Percentiles rank a stretch among this genome's conserved stretches.
These are phyloP conservation scores for Nomada ferruginata DNA, from an alignment of 2,888 invertebrate genomes.

Conservation along the genomic window DNA sequence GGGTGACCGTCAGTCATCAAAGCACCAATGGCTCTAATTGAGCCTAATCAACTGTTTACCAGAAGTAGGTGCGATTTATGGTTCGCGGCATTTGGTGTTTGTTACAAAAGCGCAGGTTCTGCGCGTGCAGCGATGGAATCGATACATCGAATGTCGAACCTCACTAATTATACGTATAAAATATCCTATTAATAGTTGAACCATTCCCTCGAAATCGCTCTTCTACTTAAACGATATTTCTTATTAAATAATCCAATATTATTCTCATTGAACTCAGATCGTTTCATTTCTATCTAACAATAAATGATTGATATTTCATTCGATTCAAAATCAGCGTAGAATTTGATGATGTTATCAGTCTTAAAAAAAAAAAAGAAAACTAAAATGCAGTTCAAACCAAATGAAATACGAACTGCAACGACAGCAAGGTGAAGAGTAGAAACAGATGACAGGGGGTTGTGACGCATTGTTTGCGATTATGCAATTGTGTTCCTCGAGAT, in stretches of 20 bases:
- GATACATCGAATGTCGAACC: background rate
- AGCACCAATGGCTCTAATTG: constrained; percentile 41
- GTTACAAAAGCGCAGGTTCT: constrained; percentile 24
- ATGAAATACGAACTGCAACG: background rate
- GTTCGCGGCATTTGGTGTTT: background rate
- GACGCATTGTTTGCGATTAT: constrained; percentile 3
- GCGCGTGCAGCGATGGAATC: background rate
- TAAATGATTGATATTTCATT: background rate
- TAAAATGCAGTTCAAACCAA: background rate
- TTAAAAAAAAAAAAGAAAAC: too few species aligned
- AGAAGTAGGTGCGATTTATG: background rate
- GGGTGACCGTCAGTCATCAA: background rate
- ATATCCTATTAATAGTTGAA: background rate
- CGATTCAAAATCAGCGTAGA: background rate
- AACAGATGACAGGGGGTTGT: background rate
- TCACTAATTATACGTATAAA: background rate
- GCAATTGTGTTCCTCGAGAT: background rate
- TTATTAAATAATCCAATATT: too few species aligned
- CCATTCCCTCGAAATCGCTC: too few species aligned
- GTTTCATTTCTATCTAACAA: too few species aligned
- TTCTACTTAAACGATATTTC: too few species aligned
- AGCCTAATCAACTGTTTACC: constrained; percentile 54
- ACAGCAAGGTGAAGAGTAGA: background rate
- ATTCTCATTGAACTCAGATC: too few species aligned
- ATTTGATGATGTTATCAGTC: background rate